These are phyloP conservation scores for Zelleria hepariella DNA, from an alignment of 2,888 invertebrate genomes.

Conservation along the genomic window DNA sequence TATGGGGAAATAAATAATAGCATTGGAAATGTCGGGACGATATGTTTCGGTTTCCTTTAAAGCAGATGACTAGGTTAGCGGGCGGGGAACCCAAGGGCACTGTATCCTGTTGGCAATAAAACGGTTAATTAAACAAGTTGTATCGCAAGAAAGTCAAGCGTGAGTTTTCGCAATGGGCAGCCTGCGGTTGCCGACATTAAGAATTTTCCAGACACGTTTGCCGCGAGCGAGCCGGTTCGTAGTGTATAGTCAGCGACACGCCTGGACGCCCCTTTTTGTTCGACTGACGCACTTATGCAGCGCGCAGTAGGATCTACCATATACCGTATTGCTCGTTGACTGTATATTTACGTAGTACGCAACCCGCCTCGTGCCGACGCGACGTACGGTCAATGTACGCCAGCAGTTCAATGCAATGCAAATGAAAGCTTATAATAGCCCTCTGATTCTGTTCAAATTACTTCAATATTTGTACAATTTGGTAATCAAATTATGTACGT, in stretches of 20 bases:
- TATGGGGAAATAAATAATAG: background rate
- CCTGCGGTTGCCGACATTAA: background rate
- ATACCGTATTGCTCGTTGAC: no score
- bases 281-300: no score
- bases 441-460: background rate
- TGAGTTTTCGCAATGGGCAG: background rate
- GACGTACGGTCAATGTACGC: background rate
- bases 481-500: background rate
- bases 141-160: constrained; percentile 1
- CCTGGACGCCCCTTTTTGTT: background rate
- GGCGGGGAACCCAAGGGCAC: background rate
- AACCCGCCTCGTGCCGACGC: background rate
- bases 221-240: background rate
- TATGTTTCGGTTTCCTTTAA: background rate
- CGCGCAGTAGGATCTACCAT: no score
- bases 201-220: constrained; percentile 2
- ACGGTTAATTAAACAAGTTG: background rate
- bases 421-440: background rate
- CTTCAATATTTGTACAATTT: background rate
- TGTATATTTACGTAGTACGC: background rate
- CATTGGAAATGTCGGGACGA: background rate
- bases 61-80: background rate
- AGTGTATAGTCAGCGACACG: background rate
- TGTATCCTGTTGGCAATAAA: constrained; percentile 1
- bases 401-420: background rate